Evolutionary conservation across 1,140 invertebrate genomes (phyloP).

Genomic region (Oscheius sp.): DNA sequence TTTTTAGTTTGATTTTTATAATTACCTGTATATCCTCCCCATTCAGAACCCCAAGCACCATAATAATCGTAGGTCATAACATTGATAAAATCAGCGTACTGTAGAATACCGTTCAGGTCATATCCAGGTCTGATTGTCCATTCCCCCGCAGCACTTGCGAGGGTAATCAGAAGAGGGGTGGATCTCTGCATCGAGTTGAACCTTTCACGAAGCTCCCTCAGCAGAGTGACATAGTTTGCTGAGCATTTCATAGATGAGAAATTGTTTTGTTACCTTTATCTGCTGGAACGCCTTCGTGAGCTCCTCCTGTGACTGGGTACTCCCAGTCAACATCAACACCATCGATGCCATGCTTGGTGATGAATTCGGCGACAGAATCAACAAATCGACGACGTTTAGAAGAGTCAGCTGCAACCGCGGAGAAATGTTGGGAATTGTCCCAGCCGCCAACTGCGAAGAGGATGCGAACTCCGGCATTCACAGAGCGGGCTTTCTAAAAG

Average conservation of each 20-base stretch:
- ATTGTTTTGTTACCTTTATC: too few species aligned
- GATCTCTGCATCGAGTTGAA: too few species aligned
- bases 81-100: slow-evolving; percentile 53
- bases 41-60: slow-evolving; percentile 48
- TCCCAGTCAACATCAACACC: slow-evolving; percentile 64
- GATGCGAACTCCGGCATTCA: too few species aligned
- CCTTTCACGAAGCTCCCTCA: neutral
- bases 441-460: slow-evolving; percentile 55
- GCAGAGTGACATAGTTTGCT: neutral
- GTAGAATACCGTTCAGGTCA: slow-evolving; percentile 45
- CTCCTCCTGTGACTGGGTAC: slow-evolving; percentile 71
- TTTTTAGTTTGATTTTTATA: too few species aligned
- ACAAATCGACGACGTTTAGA: slow-evolving; percentile 37
- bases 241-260: too few species aligned
- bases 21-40: slow-evolving; percentile 57
- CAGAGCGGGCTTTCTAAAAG: too few species aligned
- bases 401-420: slow-evolving; percentile 25
- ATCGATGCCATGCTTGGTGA: slow-evolving; percentile 37
- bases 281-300: slow-evolving; percentile 63
- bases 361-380: slow-evolving; percentile 32
- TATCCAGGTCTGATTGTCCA: slow-evolving; percentile 58
- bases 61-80: slow-evolving; percentile 59
- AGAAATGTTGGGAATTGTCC: slow-evolving; percentile 55
- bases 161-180: too few species aligned
- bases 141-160: slow-evolving; percentile 46